Evolutionary conservation across 2,113 vertebrate genomes (phyloP), one percentile per base, ranked within the genome.

Genomic region (Gallinago jamesoni): DNA sequence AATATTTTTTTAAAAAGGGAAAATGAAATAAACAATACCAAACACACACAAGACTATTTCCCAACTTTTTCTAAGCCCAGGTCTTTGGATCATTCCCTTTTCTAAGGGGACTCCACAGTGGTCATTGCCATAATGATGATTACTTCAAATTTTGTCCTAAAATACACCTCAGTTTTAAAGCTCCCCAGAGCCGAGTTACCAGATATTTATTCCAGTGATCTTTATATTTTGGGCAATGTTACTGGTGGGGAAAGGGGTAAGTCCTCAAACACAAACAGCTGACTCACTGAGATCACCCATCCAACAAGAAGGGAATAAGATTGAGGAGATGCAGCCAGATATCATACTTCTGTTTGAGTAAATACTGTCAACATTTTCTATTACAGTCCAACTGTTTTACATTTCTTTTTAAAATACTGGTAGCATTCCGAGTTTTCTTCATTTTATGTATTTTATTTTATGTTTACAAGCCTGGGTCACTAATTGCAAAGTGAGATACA

Each of bases 241-340:
- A 55, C 25, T 18, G n/a, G 37, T 14, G 41, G 10, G 1, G 7
- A 6, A 7, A 5, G 4, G 5, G 5, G 7, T 7, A 50, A 19
- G 23, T 37, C 45, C 33, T 24, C 63, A 12, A 78, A 69, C 8
- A 77, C 31, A 33, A 13, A 81, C 30, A 81, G 53, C 9, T 37
- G 17, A 74, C 35, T 73, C 24, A 30, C 3, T 57, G 35, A 76
- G 28, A 45, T 4, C 28, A 28, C 15, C 28, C 35, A 43, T 15
- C 3, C 30, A 45, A 17, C 1, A 2, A 47, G 22, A 81, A 60
- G 7, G 28, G 5, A 62, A 0, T 25, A 47, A n/a, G 56, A 30
- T 3, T 21, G 48, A 85, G 33, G 12, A 59, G 45, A 66, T 2
- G 2, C 5, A 84, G 37, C 5, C 15, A 66, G 24, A 48, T 24